Evolutionary conservation across 1,140 invertebrate genomes (phyloP).

Genomic region (Drosophila jambulina): DNA sequence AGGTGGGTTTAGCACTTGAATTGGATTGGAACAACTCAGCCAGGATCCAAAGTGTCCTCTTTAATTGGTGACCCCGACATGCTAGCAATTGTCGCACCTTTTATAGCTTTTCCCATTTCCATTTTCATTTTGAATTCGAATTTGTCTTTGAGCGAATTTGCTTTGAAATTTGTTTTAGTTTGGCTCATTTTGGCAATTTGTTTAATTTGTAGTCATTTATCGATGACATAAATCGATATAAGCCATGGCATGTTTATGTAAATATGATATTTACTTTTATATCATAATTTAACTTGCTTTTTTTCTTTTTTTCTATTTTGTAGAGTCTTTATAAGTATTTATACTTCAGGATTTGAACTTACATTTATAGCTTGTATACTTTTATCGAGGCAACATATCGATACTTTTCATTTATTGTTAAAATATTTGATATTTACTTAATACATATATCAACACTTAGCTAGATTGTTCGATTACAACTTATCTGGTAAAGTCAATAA

Average conservation of each 20-base stretch:
- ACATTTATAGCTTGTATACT: neutral
- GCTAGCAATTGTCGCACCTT: constrained; percentile 50
- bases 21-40: constrained; percentile 7
- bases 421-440: no score
- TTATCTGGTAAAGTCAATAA: no score
- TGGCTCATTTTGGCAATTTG: neutral
- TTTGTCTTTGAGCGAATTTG: constrained; percentile 1
- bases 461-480: no score
- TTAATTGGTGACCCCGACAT: constrained; percentile 49
- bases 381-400: no score
- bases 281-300: neutral
- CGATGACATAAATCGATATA: neutral
- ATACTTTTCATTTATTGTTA: no score
- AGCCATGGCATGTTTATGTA: no score
- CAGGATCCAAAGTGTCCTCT: constrained; percentile 33
- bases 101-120: constrained; percentile 26
- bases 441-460: no score
- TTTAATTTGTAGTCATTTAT: neutral
- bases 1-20: neutral
- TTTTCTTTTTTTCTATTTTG: no score
- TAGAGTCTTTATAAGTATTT: neutral
- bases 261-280: neutral
- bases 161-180: neutral
- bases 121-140: neutral
- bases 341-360: no score